phyloP scores from a whole-genome alignment of 2,888 invertebrate genomes.

The Stegophylla sp. region DNA sequence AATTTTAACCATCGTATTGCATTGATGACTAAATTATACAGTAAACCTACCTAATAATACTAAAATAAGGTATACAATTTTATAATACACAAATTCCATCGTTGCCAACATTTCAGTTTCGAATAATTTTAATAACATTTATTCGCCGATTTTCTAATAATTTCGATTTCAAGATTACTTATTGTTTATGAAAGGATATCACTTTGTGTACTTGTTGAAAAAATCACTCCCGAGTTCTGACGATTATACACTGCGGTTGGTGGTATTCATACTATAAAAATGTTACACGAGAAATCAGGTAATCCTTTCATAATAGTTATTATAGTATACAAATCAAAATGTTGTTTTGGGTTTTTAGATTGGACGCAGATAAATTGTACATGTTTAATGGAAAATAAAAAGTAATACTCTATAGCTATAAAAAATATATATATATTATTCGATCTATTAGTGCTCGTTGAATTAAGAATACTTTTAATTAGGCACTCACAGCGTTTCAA shows the following conservation, averaged over 20 bases:
- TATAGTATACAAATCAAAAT: too few species aligned
- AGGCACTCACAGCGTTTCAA: conserved; percentile 9
- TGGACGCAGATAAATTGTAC: conserved; percentile 20
- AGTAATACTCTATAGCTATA: conserved; percentile 12
- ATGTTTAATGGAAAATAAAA: conserved; percentile 23
- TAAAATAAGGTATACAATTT: too few species aligned
- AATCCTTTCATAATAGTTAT: conserved; percentile 12
- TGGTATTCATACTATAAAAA: background rate
- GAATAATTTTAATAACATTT: too few species aligned
- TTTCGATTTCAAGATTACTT: too few species aligned
- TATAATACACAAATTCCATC: too few species aligned
- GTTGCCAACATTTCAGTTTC: too few species aligned
- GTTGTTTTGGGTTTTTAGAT: conserved; percentile 22
- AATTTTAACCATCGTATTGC: too few species aligned
- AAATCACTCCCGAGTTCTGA: background rate
- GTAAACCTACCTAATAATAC: too few species aligned
- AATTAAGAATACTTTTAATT: conserved; percentile 26
- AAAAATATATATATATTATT: background rate
- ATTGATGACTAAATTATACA: too few species aligned
- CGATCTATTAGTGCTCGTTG: background rate
- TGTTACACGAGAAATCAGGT: background rate
- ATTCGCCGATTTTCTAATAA: too few species aligned
- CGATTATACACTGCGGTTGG: background rate
- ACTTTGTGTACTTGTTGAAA: background rate
- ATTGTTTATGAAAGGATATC: background rate